phyloP scores from a whole-genome alignment of 2,888 invertebrate genomes.

The Spodoptera littoralis region DNA sequence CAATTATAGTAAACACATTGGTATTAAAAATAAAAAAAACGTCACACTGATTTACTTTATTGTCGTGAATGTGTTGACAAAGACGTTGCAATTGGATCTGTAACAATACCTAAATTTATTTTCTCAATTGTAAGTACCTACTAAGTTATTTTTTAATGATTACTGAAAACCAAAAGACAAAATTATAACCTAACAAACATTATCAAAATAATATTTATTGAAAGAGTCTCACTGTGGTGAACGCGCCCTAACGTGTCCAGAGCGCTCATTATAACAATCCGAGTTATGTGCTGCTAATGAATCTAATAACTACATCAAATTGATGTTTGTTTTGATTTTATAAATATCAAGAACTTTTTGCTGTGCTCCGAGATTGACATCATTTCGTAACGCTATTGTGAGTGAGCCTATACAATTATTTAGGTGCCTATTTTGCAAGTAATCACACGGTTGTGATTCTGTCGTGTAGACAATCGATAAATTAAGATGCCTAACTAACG shows the following conservation, averaged over 20 bases:
- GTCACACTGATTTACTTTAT: too few species aligned
- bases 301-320: constrained; percentile 44
- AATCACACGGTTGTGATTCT: too few species aligned
- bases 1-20: too few species aligned
- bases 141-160: too few species aligned
- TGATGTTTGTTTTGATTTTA: constrained; percentile 51
- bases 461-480: too few species aligned
- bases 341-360: constrained; percentile 29
- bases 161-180: neutral
- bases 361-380: constrained; percentile 14
- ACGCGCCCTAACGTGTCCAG: constrained; percentile 27
- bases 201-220: neutral
- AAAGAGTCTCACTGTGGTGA: constrained; percentile 11
- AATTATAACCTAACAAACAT: neutral
- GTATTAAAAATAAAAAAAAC: too few species aligned
- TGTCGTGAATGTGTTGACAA: too few species aligned
- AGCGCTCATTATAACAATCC: constrained; percentile 55
- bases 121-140: too few species aligned
- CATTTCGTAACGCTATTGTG: constrained; percentile 1
- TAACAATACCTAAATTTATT: too few species aligned
- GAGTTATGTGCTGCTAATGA: constrained; percentile 50
- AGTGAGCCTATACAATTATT: constrained; percentile 13
- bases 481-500: too few species aligned
- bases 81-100: too few species aligned
- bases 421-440: neutral